phyloP scores from a whole-genome alignment of 2,797 vertebrate genomes.

The Leptatherina wallacei region DNA sequence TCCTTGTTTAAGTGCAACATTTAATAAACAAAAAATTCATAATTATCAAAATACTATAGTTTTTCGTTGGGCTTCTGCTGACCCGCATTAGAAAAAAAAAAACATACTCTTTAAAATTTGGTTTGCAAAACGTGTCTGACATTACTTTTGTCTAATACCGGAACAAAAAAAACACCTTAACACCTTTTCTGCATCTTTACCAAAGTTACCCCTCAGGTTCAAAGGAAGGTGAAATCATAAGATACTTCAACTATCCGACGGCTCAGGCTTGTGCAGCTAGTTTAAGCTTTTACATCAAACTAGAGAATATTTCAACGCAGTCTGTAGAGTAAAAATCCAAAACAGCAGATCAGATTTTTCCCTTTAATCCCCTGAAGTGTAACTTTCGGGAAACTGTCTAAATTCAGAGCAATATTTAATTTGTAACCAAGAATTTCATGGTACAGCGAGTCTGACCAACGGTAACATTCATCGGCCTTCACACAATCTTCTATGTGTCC shows the following conservation, averaged over 20 bases:
- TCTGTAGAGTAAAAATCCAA: conserved; percentile 9
- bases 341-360: conserved; percentile 2
- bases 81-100: background rate
- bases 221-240: conserved; percentile 9
- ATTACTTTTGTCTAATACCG: conserved; percentile 2
- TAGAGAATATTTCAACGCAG: background rate
- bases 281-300: background rate
- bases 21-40: conserved; percentile 12
- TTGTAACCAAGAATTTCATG: conserved; percentile 37
- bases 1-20: conserved; percentile 8
- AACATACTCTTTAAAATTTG: conserved; percentile 18
- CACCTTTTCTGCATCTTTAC: background rate
- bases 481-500: conserved; percentile 61
- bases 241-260: conserved; percentile 10
- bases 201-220: background rate
- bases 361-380: background rate
- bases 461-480: conserved; percentile 66
- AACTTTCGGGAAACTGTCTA: conserved; percentile 33
- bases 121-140: conserved; percentile 19
- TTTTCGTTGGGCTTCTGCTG: conserved; percentile 14
- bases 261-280: background rate
- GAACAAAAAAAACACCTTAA: background rate
- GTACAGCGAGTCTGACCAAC: conserved; percentile 51
- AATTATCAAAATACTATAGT: conserved; percentile 37
- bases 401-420: conserved; percentile 51